These are phyloP conservation scores for Philopotamus ludificatus DNA, from an alignment of 1,140 invertebrate genomes.

Conservation along the genomic window DNA sequence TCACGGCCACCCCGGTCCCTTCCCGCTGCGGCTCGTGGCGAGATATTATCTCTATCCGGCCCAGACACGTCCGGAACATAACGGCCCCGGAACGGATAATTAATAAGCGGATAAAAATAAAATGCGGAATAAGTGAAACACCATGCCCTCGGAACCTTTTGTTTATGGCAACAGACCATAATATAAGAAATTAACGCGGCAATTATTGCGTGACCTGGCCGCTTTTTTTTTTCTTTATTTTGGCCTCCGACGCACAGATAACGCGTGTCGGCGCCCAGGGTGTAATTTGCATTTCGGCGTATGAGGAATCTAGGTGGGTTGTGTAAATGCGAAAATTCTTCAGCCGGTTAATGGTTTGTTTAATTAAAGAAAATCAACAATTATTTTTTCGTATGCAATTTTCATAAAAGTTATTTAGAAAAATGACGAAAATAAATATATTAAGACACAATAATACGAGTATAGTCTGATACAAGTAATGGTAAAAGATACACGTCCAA, in stretches of 20 bases:
- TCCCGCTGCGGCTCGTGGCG: slow-evolving; percentile 12
- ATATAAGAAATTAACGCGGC: slow-evolving; percentile 24
- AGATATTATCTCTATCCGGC: slow-evolving; percentile 39
- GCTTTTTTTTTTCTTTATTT: not conserved
- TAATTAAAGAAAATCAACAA: too few relatives aligned
- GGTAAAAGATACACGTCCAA: too few relatives aligned
- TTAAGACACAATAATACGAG: too few relatives aligned
- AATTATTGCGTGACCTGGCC: slow-evolving; percentile 22
- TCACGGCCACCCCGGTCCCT: not conserved
- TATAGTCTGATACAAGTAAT: too few relatives aligned
- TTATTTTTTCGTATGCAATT: too few relatives aligned
- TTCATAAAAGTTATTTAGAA: too few relatives aligned
- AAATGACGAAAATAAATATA: too few relatives aligned
- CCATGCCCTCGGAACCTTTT: slow-evolving; percentile 10
- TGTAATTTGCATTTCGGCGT: not conserved
- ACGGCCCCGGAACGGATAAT: slow-evolving; percentile 39
- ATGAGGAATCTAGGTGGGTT: too few relatives aligned
- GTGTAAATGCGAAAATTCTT: too few relatives aligned
- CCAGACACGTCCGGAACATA: slow-evolving; percentile 40
- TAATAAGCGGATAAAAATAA: slow-evolving; percentile 41
- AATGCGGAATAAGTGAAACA: slow-evolving; percentile 28
- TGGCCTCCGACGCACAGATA: not conserved
- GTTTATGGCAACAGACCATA: slow-evolving; percentile 11
- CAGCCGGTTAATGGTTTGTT: too few relatives aligned
- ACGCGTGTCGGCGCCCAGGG: too few relatives aligned